Conservation (phyloP, 2,113 vertebrate genomes). For the Cheirogaleus medius region DNA sequence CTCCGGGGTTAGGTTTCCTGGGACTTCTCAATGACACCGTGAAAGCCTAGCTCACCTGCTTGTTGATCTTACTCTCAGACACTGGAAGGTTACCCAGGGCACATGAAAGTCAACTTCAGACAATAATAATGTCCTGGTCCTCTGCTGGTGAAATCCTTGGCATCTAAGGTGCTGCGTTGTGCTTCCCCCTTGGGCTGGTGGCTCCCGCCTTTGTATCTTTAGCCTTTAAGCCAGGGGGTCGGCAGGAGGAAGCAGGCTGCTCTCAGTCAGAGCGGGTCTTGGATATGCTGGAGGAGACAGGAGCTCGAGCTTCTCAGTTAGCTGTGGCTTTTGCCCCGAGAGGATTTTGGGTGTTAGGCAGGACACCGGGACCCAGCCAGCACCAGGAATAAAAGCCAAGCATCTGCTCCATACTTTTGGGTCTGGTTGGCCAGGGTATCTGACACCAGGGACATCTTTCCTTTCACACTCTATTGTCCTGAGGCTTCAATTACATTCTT, state of each 20-base stretch:
- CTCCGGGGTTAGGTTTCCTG: neutral
- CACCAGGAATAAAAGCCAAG: slow-evolving; percentile 40
- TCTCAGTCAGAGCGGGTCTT: neutral
- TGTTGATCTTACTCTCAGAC: neutral
- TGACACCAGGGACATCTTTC: slow-evolving; percentile 58
- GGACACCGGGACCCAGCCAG: neutral
- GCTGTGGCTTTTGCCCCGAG: neutral
- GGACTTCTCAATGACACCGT: neutral
- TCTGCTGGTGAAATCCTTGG: neutral
- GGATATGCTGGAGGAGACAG: neutral
- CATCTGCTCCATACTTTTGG: slow-evolving; percentile 32
- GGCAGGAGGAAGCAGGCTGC: neutral
- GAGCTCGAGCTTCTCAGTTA: neutral
- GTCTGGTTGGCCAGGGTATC: slow-evolving; percentile 17
- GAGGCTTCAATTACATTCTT: slow-evolving; percentile 65
- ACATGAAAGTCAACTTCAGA: neutral
- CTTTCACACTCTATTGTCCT: slow-evolving; percentile 71
- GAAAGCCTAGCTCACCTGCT: slow-evolving; percentile 14
- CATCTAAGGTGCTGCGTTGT: neutral
- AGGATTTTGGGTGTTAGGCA: neutral
- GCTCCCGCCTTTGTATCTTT: neutral
- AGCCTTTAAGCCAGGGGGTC: neutral
- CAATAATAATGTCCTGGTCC: neutral
- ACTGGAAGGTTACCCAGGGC: neutral
- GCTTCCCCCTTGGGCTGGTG: neutral